Conservation (phyloP, 2,113 vertebrate genomes). For the Nicator chloris region DNA sequence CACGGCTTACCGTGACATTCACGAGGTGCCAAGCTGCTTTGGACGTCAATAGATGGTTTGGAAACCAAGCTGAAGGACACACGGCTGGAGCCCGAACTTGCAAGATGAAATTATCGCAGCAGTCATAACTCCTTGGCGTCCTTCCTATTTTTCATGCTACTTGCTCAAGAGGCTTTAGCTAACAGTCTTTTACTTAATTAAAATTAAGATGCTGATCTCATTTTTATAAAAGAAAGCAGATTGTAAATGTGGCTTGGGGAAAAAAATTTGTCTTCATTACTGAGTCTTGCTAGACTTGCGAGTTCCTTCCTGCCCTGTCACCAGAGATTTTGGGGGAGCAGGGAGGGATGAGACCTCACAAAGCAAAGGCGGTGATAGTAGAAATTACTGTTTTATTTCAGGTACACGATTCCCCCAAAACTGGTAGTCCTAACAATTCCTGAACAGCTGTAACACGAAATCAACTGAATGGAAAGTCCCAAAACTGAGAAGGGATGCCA, state of each 20-base stretch:
- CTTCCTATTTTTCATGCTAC: background rate
- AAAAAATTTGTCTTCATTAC: background rate
- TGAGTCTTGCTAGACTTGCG: background rate
- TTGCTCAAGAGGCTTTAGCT: background rate
- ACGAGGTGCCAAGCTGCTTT: background rate
- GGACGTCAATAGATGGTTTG: fast-evolving
- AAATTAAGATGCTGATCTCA: background rate
- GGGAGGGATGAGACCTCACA: background rate
- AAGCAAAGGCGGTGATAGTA: background rate
- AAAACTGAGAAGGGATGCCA: background rate
- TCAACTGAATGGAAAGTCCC: background rate
- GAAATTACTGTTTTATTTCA: background rate
- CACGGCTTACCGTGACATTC: background rate
- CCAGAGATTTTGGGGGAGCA: fast-evolving
- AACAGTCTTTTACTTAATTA: background rate
- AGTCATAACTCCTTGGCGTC: background rate
- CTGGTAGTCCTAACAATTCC: background rate
- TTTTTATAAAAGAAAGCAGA: background rate
- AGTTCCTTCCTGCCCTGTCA: background rate
- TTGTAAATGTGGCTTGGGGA: background rate
- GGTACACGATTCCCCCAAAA: background rate
- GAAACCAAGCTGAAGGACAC: background rate
- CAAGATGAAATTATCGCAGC: background rate
- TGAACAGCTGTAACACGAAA: background rate
- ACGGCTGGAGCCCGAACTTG: too few relatives aligned